Percentiles rank a stretch among this genome's conserved stretches.
phyloP scores from a whole-genome alignment of 2,113 vertebrate species.

The Odocoileus virginianus region DNA sequence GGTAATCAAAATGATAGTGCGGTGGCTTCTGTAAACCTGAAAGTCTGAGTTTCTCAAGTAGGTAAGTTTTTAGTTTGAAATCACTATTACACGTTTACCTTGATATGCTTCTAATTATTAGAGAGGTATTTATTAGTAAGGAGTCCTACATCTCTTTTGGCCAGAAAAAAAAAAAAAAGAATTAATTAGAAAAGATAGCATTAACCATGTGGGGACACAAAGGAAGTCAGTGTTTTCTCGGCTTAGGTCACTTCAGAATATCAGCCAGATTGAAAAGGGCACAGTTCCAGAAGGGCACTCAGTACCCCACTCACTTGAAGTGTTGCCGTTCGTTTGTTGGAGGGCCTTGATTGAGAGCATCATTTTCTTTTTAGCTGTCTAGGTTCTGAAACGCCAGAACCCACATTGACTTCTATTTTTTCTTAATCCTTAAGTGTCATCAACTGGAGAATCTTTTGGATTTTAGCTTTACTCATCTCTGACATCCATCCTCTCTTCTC shows the following conservation, averaged over 20 bases:
- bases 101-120: background rate
- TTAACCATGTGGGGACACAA: background rate
- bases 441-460: background rate
- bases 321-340: background rate
- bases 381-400: background rate
- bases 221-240: background rate
- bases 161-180: background rate
- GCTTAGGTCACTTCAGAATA: background rate
- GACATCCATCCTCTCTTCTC: background rate
- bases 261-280: background rate
- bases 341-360: background rate
- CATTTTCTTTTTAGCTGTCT: background rate
- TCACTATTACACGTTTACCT: background rate
- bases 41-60: background rate
- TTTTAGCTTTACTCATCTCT: background rate
- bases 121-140: background rate
- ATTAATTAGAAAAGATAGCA: background rate
- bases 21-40: background rate
- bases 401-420: background rate
- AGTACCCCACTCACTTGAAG: fast-evolving
- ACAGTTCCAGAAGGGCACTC: background rate
- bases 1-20: background rate
- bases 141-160: background rate
- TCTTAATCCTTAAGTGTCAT: background rate
- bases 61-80: background rate